These are phyloP conservation scores for Falco peregrinus DNA, from an alignment of 2,797 vertebrate species.

Conservation along the genomic window DNA sequence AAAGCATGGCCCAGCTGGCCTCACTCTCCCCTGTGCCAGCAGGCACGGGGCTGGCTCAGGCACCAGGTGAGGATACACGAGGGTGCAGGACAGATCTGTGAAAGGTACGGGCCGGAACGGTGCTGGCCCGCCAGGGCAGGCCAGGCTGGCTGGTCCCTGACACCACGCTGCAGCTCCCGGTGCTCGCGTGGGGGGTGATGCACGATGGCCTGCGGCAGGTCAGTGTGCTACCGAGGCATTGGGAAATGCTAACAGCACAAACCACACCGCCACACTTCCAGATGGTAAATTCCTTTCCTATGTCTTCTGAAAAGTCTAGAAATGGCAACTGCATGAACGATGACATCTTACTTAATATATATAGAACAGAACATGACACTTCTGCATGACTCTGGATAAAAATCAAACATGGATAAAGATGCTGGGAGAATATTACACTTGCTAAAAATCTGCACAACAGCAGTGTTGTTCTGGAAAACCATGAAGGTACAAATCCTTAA, in stretches of 20 bases:
- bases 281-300: neutral
- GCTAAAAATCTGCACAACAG: neutral
- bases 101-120: neutral
- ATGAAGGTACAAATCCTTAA: neutral
- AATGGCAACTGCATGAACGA: neutral
- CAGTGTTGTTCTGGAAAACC: neutral
- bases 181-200: neutral
- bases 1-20: neutral
- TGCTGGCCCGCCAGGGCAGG: neutral
- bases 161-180: neutral
- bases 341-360: neutral
- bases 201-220: neutral
- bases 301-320: neutral
- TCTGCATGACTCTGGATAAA: neutral
- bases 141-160: neutral
- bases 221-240: neutral
- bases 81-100: constrained; percentile 1
- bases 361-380: neutral
- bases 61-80: neutral
- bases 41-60: neutral
- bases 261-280: neutral
- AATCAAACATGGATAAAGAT: neutral
- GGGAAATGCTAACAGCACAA: neutral
- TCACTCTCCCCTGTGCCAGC: neutral
- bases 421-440: neutral